A percentile compares a stretch with the other conserved stretches of the same genome.
These are phyloP conservation scores for Sebastes schlegelii DNA, from an alignment of 2,113 vertebrate species.

Conservation along the genomic window DNA sequence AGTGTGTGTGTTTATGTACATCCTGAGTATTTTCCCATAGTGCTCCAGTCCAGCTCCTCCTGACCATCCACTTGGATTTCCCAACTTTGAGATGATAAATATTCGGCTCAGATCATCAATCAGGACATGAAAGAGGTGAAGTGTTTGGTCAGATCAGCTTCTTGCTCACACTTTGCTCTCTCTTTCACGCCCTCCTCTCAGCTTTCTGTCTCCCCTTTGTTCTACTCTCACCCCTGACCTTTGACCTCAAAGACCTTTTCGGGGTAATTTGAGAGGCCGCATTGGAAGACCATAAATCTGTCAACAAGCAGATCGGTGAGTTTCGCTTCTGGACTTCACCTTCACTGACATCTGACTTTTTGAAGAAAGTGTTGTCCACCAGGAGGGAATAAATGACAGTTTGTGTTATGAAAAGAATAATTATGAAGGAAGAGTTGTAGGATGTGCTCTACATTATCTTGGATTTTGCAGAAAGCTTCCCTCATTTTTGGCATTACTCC, in stretches of 20 bases:
- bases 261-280: constrained; percentile 39
- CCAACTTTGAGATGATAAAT: constrained; percentile 23
- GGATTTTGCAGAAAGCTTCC: not conserved
- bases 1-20: not conserved
- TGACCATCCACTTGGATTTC: constrained; percentile 2
- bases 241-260: constrained; percentile 28
- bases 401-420: constrained; percentile 21
- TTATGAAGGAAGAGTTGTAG: not conserved
- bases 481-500: not conserved
- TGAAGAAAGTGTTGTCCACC: constrained; percentile 1
- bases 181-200: constrained; percentile 43
- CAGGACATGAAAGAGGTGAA: constrained; percentile 1
- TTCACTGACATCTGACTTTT: constrained; percentile 17
- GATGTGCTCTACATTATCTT: not conserved
- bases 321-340: constrained; percentile 28
- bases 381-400: not conserved
- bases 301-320: constrained; percentile 40
- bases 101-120: constrained; percentile 1
- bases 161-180: constrained; percentile 10
- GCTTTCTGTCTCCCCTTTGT: constrained; percentile 36
- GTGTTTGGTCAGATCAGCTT: constrained; percentile 11
- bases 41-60: not conserved
- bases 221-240: constrained; percentile 44
- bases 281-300: constrained; percentile 53
- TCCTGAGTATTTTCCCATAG: constrained; percentile 2